Conservation (phyloP, 2,797 vertebrate genomes). For the Malurus leucopterus region DNA sequence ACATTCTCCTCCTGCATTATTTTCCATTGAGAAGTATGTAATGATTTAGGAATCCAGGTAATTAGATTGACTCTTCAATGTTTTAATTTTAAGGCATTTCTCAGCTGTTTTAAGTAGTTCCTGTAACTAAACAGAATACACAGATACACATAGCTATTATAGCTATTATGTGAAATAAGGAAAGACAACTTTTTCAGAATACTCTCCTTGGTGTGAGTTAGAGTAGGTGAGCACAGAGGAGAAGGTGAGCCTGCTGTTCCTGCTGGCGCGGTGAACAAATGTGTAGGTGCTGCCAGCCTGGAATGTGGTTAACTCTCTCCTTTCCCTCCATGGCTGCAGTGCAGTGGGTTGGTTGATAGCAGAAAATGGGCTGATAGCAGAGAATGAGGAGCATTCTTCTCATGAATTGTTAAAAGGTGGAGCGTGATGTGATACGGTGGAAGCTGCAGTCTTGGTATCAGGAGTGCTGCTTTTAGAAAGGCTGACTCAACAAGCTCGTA, state of each 20-base stretch:
- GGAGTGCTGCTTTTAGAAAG: conserved; percentile 41
- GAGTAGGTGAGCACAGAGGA: background rate
- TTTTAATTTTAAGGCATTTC: background rate
- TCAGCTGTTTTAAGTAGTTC: background rate
- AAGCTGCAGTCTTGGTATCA: background rate
- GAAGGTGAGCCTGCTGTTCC: background rate
- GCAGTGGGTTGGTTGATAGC: background rate
- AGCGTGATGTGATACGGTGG: background rate
- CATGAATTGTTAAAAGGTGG: conserved; percentile 31
- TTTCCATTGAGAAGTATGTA: background rate
- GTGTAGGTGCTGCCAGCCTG: background rate
- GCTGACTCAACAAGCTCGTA: conserved; percentile 23
- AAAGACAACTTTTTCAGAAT: background rate
- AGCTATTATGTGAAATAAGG: background rate
- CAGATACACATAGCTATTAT: background rate
- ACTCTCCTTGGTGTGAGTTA: background rate
- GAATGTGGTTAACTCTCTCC: background rate
- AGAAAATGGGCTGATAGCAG: background rate
- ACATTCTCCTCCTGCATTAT: background rate
- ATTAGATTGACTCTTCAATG: background rate
- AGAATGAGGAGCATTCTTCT: background rate
- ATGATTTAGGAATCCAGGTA: background rate
- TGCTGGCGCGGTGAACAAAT: background rate
- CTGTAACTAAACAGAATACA: background rate
- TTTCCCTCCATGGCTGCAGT: background rate